Evolutionary conservation across 2,113 vertebrate genomes (phyloP).

Genomic region (Ardeotis arabs): DNA sequence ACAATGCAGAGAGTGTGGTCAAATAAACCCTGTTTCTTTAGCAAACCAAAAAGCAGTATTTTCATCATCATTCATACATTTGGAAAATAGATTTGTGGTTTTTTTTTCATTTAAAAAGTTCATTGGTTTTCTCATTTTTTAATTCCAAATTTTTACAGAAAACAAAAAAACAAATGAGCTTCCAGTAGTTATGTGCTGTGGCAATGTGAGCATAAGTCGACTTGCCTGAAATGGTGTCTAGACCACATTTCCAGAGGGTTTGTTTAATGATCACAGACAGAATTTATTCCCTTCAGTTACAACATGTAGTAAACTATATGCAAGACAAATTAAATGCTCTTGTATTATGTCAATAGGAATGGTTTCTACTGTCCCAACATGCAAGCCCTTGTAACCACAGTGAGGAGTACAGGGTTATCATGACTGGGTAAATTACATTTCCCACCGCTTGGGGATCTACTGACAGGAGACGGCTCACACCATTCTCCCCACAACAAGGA

Average conservation of each 20-base stretch:
- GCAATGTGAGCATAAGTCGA: neutral
- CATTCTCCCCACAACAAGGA: fast-evolving
- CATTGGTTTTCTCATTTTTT: neutral
- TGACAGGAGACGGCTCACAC: neutral
- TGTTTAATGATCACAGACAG: neutral
- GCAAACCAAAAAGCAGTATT: neutral
- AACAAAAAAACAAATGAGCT: neutral
- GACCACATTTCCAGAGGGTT: neutral
- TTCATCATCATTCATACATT: neutral
- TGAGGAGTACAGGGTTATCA: neutral
- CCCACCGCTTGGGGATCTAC: neutral
- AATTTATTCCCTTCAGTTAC: neutral
- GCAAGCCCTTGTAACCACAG: neutral
- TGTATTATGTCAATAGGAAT: neutral
- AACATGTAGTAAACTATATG: neutral
- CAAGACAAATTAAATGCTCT: neutral
- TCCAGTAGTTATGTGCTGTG: neutral
- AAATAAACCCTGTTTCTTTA: neutral
- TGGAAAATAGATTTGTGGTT: neutral
- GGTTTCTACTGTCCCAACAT: neutral
- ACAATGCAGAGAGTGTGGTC: neutral
- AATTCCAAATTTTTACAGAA: neutral
- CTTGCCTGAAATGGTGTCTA: neutral
- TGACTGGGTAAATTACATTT: neutral
- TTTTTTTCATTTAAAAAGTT: neutral